Evolutionary conservation across 2,113 vertebrate species (phyloP).

Genomic region (Columba livia): DNA sequence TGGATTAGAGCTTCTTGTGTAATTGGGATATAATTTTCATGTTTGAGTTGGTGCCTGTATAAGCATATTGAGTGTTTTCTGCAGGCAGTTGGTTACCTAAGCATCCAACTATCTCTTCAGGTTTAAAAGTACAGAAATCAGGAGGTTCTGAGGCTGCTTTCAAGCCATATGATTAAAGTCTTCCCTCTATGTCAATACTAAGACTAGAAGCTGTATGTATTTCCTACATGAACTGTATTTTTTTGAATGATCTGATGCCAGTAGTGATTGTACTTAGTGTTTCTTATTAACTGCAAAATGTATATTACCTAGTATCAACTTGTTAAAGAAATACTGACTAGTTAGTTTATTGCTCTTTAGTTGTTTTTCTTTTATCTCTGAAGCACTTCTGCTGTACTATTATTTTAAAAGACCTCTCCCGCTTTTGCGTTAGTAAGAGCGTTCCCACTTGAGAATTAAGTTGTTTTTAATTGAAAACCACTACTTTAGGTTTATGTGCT

Average conservation of each 20-base stretch:
- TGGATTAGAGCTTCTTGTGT: slow-evolving; percentile 41
- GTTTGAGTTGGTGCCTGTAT: slow-evolving; percentile 35
- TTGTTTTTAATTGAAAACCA: background rate
- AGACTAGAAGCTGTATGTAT: background rate
- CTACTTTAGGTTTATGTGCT: background rate
- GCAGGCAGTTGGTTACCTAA: slow-evolving; percentile 25
- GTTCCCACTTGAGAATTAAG: background rate
- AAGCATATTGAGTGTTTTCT: slow-evolving; percentile 5
- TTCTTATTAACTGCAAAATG: background rate
- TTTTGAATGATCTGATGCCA: background rate
- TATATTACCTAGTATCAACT: background rate
- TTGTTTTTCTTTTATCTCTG: slow-evolving; percentile 21
- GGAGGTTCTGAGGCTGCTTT: background rate
- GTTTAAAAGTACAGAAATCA: background rate
- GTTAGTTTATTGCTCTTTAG: slow-evolving; percentile 41
- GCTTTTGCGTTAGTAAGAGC: background rate
- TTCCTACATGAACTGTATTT: background rate
- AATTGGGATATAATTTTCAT: slow-evolving; percentile 49
- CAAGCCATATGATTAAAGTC: background rate
- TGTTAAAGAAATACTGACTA: slow-evolving; percentile 43
- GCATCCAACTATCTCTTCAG: background rate
- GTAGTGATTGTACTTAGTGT: background rate
- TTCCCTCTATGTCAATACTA: background rate
- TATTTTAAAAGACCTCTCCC: background rate
- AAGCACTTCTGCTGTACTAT: background rate